These are phyloP conservation scores for Prolemur simus DNA, from an alignment of 2,113 vertebrate species.

Conservation along the genomic window DNA sequence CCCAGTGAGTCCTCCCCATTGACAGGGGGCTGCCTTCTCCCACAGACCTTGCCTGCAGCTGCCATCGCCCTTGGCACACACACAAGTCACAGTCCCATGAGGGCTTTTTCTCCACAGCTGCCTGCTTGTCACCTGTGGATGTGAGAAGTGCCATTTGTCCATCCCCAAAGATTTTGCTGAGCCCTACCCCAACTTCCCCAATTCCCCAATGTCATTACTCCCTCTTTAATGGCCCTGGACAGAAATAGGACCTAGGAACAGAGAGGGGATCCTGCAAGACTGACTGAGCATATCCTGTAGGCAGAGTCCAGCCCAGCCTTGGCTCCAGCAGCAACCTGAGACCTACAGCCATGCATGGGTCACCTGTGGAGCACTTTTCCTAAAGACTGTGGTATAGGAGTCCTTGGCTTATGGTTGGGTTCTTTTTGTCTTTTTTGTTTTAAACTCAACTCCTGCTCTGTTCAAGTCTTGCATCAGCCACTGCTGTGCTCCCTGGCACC, in stretches of 20 bases:
- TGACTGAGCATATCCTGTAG: neutral
- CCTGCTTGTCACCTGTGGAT: neutral
- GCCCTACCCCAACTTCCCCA: neutral
- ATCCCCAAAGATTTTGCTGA: neutral
- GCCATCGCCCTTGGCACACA: too few species aligned
- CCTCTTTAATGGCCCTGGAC: neutral
- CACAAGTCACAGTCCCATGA: neutral
- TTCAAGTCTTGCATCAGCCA: conserved; percentile 50
- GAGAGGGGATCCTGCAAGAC: neutral
- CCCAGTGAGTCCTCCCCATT: neutral
- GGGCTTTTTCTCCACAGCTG: neutral
- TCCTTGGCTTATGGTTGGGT: neutral
- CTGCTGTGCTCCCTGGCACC: conserved; percentile 47
- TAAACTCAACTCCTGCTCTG: neutral
- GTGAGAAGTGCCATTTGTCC: neutral
- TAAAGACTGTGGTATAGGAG: neutral
- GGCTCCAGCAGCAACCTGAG: neutral
- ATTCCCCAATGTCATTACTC: neutral
- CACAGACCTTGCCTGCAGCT: neutral
- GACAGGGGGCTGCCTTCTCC: neutral
- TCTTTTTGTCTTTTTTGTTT: neutral
- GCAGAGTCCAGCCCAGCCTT: neutral
- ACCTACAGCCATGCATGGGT: neutral
- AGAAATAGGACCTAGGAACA: neutral
- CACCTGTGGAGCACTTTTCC: neutral